A percentile compares a stretch with the other conserved stretches of the same genome.
Evolutionary conservation across 2,113 vertebrate species (phyloP).

Genomic region (Rhinolophus ferrumequinum): DNA sequence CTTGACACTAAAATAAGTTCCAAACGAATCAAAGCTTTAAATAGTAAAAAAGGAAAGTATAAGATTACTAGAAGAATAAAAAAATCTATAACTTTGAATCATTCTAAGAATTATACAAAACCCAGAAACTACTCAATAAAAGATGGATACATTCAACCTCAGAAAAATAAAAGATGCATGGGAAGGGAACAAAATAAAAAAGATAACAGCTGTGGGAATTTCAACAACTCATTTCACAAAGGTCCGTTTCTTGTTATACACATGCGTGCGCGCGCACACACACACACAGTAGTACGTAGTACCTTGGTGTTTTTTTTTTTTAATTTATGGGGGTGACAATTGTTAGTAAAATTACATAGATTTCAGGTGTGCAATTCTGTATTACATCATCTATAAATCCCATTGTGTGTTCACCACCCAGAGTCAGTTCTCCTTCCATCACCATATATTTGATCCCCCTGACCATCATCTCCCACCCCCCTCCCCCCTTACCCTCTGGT

Average conservation of each 20-base stretch:
- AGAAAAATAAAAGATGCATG: background rate
- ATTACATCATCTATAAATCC: too few relatives aligned
- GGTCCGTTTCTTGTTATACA: background rate
- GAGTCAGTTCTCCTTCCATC: too few relatives aligned
- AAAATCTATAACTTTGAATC: slow-evolving; percentile 11
- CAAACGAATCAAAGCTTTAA: slow-evolving; percentile 46
- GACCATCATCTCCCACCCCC: too few relatives aligned
- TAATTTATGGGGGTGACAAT: too few relatives aligned
- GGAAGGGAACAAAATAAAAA: background rate
- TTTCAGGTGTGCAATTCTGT: too few relatives aligned
- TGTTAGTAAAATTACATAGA: too few relatives aligned
- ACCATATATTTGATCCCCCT: too few relatives aligned
- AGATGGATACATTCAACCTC: background rate
- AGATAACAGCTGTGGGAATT: background rate
- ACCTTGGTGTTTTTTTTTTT: too few relatives aligned
- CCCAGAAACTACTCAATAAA: slow-evolving; percentile 43
- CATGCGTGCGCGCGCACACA: too few relatives aligned
- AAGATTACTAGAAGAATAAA: slow-evolving; percentile 7
- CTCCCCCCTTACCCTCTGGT: too few relatives aligned
- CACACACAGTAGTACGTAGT: too few relatives aligned
- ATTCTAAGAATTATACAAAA: slow-evolving; percentile 70
- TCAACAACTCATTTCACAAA: slow-evolving; percentile 31
- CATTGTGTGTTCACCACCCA: too few relatives aligned
- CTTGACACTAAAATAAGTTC: slow-evolving; percentile 29
- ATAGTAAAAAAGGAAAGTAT: slow-evolving; percentile 5